Evolutionary conservation across 2,888 invertebrate species (phyloP).

Genomic region (Eurois occulta): DNA sequence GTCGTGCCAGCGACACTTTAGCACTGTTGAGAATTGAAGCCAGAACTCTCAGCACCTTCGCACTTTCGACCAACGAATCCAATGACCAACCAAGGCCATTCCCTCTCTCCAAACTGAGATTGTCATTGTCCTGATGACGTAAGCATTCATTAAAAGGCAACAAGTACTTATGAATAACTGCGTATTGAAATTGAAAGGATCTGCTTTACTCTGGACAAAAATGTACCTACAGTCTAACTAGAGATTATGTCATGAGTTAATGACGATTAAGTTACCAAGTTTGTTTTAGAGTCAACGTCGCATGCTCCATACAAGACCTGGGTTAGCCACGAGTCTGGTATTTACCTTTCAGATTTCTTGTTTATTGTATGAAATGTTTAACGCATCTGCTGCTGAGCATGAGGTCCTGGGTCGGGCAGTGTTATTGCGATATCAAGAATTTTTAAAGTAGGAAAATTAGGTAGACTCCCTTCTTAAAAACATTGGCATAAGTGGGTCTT

Average conservation of each 20-base stretch:
- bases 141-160: slow-evolving; percentile 9
- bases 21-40: background rate
- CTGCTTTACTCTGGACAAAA: background rate
- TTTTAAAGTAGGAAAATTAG: background rate
- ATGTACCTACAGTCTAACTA: background rate
- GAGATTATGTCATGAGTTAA: background rate
- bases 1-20: background rate
- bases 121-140: slow-evolving; percentile 5
- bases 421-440: background rate
- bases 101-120: background rate
- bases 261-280: background rate
- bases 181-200: background rate
- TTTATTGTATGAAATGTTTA: background rate
- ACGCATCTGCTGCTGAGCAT: background rate
- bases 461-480: background rate
- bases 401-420: background rate
- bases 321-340: background rate
- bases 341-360: background rate
- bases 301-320: background rate
- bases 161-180: background rate
- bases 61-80: too few species aligned
- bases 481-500: rapidly evolving
- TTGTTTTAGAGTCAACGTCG: background rate
- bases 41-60: background rate
- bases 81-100: background rate